These are phyloP conservation scores for Zootermopsis nevadensis DNA, from an alignment of 2,888 invertebrate species.

Conservation along the genomic window DNA sequence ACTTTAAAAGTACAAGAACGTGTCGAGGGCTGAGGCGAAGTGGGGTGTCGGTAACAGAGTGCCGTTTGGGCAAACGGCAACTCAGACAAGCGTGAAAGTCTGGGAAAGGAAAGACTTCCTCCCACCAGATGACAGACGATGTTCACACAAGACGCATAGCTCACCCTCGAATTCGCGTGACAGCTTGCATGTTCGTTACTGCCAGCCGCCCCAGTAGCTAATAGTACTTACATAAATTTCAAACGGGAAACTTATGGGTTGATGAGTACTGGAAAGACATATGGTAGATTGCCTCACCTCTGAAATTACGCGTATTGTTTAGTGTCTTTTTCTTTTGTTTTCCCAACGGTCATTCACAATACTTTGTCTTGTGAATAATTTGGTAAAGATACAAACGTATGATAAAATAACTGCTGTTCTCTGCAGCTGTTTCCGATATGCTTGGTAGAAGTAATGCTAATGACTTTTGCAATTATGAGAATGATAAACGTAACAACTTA, in stretches of 20 bases:
- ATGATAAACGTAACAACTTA: not conserved
- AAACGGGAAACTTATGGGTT: conserved; percentile 25
- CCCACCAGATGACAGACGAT: conserved; percentile 26
- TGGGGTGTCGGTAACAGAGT: not conserved
- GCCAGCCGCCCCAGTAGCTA: conserved; percentile 9
- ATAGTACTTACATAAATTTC: conserved; percentile 36
- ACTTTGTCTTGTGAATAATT: not conserved
- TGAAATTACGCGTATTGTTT: conserved; percentile 17
- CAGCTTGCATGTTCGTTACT: conserved; percentile 39
- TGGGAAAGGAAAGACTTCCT: not conserved
- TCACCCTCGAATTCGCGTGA: conserved; percentile 24
- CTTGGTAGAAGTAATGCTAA: not conserved
- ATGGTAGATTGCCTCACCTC: conserved; percentile 30
- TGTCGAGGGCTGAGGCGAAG: not conserved
- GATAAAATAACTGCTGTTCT: not conserved
- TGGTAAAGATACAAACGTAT: not conserved
- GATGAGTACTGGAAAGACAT: conserved; percentile 24
- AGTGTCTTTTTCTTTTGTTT: not conserved
- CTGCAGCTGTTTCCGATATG: conserved; percentile 1
- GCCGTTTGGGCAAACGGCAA: conserved; percentile 39
- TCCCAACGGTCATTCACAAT: conserved; percentile 4
- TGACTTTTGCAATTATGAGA: not conserved
- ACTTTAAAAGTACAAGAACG: not conserved
- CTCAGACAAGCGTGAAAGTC: conserved; percentile 36
- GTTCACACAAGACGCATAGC: conserved; percentile 45